A percentile compares a stretch with the other conserved stretches of the same genome.
These are phyloP conservation scores for Cephus runcator DNA, from an alignment of 2,888 invertebrate genomes.

Conservation along the genomic window DNA sequence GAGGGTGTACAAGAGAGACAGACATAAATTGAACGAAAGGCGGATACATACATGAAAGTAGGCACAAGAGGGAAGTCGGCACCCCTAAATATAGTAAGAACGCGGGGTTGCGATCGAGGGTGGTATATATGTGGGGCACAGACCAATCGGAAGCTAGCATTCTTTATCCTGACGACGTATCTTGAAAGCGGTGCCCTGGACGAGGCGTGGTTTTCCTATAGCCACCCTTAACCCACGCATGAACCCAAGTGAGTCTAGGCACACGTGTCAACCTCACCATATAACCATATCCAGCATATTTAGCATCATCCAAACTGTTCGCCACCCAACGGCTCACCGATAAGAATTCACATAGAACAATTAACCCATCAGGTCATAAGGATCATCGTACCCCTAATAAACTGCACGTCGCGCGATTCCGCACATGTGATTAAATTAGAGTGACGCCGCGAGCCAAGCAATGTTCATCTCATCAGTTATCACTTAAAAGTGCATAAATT, in stretches of 20 bases:
- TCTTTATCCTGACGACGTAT: conserved; percentile 57
- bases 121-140: conserved; percentile 21
- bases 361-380: neutral
- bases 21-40: neutral
- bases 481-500: neutral
- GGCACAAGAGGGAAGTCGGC: neutral
- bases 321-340: neutral
- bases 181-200: conserved; percentile 55
- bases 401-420: neutral
- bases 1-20: neutral
- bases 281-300: neutral
- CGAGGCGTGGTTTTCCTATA: conserved; percentile 39
- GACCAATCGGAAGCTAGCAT: conserved; percentile 64
- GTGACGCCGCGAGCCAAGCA: too few species aligned
- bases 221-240: neutral
- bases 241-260: neutral
- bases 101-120: conserved; percentile 42
- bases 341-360: neutral
- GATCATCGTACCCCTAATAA: neutral
- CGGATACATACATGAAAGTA: neutral
- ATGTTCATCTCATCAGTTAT: neutral
- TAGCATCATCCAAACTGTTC: neutral
- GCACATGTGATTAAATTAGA: neutral
- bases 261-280: neutral
- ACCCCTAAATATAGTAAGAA: neutral